phyloP scores from a whole-genome alignment of 2,113 vertebrate species.

The Patagioenas fasciata region DNA sequence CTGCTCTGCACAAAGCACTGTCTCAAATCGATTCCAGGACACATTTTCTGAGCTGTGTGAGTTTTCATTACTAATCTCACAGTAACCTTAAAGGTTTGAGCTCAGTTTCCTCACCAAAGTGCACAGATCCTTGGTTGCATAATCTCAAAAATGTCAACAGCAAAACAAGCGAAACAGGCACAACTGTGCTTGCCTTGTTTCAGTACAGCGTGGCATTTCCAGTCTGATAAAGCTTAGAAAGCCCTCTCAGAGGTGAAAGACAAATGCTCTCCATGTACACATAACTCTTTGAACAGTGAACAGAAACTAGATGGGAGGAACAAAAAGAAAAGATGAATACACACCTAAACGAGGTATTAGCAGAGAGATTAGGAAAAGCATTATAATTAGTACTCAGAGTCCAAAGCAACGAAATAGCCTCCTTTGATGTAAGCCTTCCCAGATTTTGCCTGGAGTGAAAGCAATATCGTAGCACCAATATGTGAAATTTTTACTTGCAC shows the following conservation, averaged over 20 bases:
- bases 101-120: background rate
- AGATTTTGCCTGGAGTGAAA: background rate
- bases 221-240: background rate
- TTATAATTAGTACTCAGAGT: background rate
- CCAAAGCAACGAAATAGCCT: background rate
- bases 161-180: background rate
- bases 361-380: background rate
- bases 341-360: background rate
- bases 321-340: background rate
- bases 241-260: background rate
- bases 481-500: fast-evolving
- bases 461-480: background rate
- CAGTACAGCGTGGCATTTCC: background rate
- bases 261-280: background rate
- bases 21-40: background rate
- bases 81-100: background rate
- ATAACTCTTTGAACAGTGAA: background rate
- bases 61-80: background rate
- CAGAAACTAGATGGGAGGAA: background rate
- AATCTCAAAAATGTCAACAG: constrained; percentile 5
- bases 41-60: background rate
- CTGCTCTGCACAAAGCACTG: background rate
- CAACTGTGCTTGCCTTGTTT: background rate
- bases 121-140: background rate
- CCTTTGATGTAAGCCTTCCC: background rate